Conservation (phyloP, 2,888 invertebrate species). For the Limnephilus rhombicus region DNA sequence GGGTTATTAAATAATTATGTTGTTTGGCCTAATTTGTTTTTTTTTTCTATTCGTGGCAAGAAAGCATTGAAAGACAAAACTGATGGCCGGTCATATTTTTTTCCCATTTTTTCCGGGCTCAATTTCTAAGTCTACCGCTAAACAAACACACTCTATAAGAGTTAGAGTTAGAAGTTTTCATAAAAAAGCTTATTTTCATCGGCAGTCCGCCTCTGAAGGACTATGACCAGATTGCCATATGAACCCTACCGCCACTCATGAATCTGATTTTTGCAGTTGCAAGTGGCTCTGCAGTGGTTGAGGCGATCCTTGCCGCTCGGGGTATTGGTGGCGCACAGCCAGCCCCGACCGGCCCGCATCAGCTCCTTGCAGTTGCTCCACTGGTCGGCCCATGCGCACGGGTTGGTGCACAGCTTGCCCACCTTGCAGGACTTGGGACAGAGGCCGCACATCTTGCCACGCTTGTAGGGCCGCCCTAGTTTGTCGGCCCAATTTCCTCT, state of each 20-base stretch:
- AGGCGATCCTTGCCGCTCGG: constrained; percentile 75
- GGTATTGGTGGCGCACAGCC: constrained; percentile 79
- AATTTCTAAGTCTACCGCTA: background rate
- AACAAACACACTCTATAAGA: background rate
- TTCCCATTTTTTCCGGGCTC: background rate
- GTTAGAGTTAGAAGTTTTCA: background rate
- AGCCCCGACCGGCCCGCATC: constrained; percentile 76
- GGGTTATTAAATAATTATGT: background rate
- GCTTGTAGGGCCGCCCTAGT: constrained; percentile 83
- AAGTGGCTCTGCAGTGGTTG: constrained; percentile 84
- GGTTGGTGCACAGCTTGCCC: constrained; percentile 85
- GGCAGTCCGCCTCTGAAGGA: background rate
- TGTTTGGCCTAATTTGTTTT: background rate
- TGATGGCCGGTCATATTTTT: background rate
- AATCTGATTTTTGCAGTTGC: constrained; percentile 81
- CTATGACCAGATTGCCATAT: background rate
- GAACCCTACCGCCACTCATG: constrained; percentile 68
- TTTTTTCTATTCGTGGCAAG: background rate
- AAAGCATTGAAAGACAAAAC: background rate
- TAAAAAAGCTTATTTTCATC: background rate
- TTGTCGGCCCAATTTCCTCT: constrained; percentile 84
- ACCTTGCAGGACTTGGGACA: constrained; percentile 82
- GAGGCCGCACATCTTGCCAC: constrained; percentile 81
- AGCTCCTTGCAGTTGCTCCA: constrained; percentile 87
- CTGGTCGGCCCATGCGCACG: constrained; percentile 82